phyloP scores from a whole-genome alignment of 2,113 vertebrate genomes.

The rabbit (Oryctolagus cuniculus) region DNA sequence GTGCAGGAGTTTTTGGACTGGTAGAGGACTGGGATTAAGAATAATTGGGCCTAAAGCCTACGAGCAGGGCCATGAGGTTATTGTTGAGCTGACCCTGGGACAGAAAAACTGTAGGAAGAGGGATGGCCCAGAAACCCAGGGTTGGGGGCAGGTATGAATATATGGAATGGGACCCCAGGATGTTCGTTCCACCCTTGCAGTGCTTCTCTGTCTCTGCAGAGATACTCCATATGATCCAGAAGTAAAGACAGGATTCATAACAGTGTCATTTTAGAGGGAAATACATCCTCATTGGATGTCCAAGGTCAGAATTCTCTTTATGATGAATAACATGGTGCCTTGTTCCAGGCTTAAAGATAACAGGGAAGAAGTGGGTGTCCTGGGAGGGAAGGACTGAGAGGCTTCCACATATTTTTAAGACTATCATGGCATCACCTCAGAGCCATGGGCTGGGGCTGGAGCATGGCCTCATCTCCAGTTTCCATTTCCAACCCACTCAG shows the following conservation, averaged over 20 bases:
- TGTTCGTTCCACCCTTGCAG: not conserved
- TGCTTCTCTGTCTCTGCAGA: not conserved
- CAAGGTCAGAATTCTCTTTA: not conserved
- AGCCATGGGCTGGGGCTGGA: not conserved
- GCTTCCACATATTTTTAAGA: not conserved
- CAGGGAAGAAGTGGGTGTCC: not conserved
- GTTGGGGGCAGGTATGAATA: not conserved
- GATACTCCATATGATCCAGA: not conserved
- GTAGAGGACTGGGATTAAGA: not conserved
- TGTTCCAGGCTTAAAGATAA: not conserved
- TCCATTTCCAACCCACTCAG: not conserved
- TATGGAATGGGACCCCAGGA: not conserved
- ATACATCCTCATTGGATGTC: not conserved
- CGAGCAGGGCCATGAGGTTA: not conserved
- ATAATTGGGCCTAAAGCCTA: not conserved
- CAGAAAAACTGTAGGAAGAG: not conserved
- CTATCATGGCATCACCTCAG: not conserved
- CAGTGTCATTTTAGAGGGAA: not conserved
- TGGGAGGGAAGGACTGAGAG: not conserved
- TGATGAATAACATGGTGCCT: not conserved
- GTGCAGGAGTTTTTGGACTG: not conserved
- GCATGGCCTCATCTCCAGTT: not conserved
- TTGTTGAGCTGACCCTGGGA: not conserved
- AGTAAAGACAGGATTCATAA: not conserved
- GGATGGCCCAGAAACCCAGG: not conserved